phyloP scores from a whole-genome alignment of 2,113 vertebrate genomes.

The Fulica atra region DNA sequence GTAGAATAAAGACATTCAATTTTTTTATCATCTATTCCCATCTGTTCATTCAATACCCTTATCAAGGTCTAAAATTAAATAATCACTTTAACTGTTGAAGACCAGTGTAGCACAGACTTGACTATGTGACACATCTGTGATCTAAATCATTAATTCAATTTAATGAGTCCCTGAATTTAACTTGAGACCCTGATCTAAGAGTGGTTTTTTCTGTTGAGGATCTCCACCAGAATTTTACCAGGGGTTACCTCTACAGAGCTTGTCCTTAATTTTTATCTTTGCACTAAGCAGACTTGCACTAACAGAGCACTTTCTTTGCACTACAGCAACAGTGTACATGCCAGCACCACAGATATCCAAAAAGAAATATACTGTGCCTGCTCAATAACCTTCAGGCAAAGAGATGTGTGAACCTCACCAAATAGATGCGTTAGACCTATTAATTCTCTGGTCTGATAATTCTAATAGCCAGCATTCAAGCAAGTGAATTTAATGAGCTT shows the following conservation, averaged over 20 bases:
- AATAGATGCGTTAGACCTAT: slow-evolving; percentile 7
- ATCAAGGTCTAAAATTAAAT: background rate
- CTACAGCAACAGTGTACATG: background rate
- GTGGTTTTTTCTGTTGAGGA: background rate
- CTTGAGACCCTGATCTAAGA: background rate
- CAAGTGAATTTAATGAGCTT: slow-evolving; percentile 24
- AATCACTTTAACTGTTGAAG: background rate
- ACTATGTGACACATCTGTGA: background rate
- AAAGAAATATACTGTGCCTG: background rate
- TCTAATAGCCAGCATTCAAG: slow-evolving; percentile 5
- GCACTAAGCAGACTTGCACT: background rate
- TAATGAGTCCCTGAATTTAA: background rate
- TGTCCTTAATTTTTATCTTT: background rate
- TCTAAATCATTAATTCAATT: background rate
- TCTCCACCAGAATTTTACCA: background rate
- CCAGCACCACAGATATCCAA: background rate
- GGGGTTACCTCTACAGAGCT: background rate
- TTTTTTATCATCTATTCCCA: background rate
- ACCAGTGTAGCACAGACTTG: background rate
- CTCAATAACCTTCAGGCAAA: background rate
- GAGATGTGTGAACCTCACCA: background rate
- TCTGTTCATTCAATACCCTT: background rate
- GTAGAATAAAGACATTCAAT: background rate
- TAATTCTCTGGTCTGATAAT: slow-evolving; percentile 28
- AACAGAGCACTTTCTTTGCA: background rate